Base-by-base conservation (phyloP, 1,140 invertebrate genomes). In the Drosophila rhopaloa region DNA sequence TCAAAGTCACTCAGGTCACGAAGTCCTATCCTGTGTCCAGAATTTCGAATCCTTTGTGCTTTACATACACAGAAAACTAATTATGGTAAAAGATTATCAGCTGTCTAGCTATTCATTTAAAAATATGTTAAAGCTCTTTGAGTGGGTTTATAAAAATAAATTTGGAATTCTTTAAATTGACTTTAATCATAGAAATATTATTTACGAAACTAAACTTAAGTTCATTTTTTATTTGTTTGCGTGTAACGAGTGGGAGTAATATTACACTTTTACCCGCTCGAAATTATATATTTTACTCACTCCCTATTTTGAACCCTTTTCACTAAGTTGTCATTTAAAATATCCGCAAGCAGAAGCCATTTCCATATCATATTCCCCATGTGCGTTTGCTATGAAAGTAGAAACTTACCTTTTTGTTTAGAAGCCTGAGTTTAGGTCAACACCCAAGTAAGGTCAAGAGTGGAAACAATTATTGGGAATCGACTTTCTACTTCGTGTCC, bases 291-390 rank as follows among this genome's bases (percentile, higher is more conserved):
- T 60, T 59, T 47, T 16, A 24, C n/a, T 51, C 32, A n/a, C 7
- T 50, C 29, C 48, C 43, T 62, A 24, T n/a, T 14, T 43, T 32
- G 41, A 47, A 89, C 79, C 84, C 79, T 83, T 88, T 77, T 83
- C 63, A 77, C 54, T 59, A 51, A 44, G 44, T 37, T 57, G 46
- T 43, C 43, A 35, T 4, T 37, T 27, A 29, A 48, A 59, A 56
- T 40, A 56, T 62, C 47, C 41, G 27, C 35, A 55, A 51, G 60
- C 27, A 60, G 43, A 60, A 68, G 50, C 47, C 73, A 59, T 74
- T 81, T 53, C 53, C 63, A 63, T 65, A 86, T 75, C 68, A 53
- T 53, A 62, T 78, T 85, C 51, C 58, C 53, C 51, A 62, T 46
- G 43, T 53, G 57, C 57, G 37, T 54, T n/a, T 53, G 37, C 54